Conservation (phyloP, 2,888 invertebrate genomes). For the Neocrepidodera transversa region DNA sequence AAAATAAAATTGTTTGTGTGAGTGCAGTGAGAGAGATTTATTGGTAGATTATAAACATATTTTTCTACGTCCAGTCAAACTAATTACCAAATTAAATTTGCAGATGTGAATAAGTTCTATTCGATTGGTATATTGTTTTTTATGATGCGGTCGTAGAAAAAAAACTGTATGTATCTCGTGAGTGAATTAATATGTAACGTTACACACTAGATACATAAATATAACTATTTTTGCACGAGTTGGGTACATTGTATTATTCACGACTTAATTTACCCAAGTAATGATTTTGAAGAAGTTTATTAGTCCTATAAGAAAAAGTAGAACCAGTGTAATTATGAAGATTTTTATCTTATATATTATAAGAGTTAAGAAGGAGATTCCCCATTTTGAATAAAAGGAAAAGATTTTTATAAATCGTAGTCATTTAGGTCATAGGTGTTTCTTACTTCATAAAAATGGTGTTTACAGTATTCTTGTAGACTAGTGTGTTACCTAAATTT, state of each 20-base stretch:
- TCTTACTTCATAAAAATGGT: conserved; percentile 58
- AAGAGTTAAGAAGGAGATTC: conserved; percentile 48
- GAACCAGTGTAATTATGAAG: conserved; percentile 10
- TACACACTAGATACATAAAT: no score
- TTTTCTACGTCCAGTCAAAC: no score
- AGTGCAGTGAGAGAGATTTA: no score
- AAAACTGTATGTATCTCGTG: no score
- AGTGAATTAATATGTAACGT: no score
- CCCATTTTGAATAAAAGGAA: conserved; percentile 51
- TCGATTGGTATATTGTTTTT: no score
- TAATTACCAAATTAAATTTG: no score
- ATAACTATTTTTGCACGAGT: background rate
- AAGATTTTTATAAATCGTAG: conserved; percentile 58
- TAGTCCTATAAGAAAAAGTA: conserved; percentile 11
- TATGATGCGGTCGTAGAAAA: no score
- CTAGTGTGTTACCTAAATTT: conserved; percentile 60
- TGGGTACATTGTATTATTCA: conserved; percentile 1
- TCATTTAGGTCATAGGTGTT: conserved; percentile 54
- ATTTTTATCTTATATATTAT: conserved; percentile 49
- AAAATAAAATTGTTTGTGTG: no score
- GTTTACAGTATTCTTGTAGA: conserved; percentile 62
- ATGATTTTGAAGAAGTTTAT: conserved; percentile 12
- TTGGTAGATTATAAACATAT: no score
- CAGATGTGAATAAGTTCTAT: no score
- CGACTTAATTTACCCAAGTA: conserved; percentile 4